Conservation (phyloP, 2,888 invertebrate species). For the Subacronicta megacephala region DNA sequence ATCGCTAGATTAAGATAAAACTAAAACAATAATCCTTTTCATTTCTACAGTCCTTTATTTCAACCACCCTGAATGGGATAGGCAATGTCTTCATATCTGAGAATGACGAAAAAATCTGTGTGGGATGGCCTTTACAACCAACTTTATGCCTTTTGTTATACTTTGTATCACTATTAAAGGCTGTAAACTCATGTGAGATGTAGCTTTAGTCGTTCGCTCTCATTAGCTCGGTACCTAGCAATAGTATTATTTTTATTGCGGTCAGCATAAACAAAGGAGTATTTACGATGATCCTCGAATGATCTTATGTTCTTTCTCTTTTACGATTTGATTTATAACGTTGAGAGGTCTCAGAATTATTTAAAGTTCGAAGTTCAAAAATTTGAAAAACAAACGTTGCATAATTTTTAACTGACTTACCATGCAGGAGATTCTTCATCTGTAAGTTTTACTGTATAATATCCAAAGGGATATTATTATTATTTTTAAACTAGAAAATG, state of each 20-base stretch:
- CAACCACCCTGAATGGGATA: constrained; percentile 76
- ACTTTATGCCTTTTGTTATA: constrained; percentile 71
- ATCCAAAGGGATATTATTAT: too few relatives aligned
- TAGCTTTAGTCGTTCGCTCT: constrained; percentile 55
- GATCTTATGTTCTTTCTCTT: constrained; percentile 44
- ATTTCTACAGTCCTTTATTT: constrained; percentile 84
- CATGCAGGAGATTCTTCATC: too few relatives aligned
- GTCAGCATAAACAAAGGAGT: constrained; percentile 62
- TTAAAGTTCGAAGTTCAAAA: constrained; percentile 14
- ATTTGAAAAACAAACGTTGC: constrained; percentile 11
- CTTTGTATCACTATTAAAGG: constrained; percentile 66
- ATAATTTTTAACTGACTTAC: too few relatives aligned
- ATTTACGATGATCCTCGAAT: constrained; percentile 57
- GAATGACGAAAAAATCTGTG: constrained; percentile 71
- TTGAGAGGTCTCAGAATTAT: constrained; percentile 9
- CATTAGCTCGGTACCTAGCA: constrained; percentile 67
- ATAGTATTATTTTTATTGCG: constrained; percentile 60
- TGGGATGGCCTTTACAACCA: constrained; percentile 74
- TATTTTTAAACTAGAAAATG: too few relatives aligned
- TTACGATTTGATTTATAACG: constrained; percentile 44
- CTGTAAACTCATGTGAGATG: constrained; percentile 66
- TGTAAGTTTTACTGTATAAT: too few relatives aligned
- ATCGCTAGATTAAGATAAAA: constrained; percentile 88
- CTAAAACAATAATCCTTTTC: constrained; percentile 89
- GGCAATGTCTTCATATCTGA: constrained; percentile 77